These are phyloP conservation scores for Hedya salicella DNA, from an alignment of 2,888 invertebrate genomes.

Conservation along the genomic window DNA sequence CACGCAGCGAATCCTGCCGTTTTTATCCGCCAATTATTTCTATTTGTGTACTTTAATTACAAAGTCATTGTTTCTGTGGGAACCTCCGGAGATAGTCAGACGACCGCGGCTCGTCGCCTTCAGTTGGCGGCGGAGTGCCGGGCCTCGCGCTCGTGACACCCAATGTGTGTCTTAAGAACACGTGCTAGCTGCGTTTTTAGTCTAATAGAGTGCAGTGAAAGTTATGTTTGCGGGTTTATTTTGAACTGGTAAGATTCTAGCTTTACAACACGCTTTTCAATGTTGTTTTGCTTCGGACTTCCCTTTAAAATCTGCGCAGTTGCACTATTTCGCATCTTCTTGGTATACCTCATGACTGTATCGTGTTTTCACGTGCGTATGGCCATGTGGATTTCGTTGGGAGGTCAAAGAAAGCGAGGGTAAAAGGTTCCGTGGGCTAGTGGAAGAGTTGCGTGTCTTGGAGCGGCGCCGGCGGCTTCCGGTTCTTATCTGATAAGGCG, in stretches of 20 bases:
- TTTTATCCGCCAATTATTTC: constrained; percentile 39
- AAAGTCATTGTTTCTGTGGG: constrained; percentile 39
- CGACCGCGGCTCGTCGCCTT: background rate
- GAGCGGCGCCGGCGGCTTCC: constrained; percentile 4
- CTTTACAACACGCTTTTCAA: background rate
- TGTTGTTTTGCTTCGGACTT: background rate
- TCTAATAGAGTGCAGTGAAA: constrained; percentile 34
- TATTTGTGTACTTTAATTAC: constrained; percentile 40
- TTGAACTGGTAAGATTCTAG: constrained; percentile 32
- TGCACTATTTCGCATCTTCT: background rate
- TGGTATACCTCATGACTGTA: background rate
- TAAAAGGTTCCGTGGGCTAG: constrained; percentile 10
- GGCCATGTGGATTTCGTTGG: background rate
- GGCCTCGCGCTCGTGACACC: constrained; percentile 15
- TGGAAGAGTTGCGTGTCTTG: constrained; percentile 7
- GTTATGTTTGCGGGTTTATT: constrained; percentile 27
- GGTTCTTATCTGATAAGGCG: constrained; percentile 15
- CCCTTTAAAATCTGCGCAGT: background rate
- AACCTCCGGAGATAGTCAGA: constrained; percentile 31
- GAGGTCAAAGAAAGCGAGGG: constrained; percentile 25
- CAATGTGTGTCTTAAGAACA: constrained; percentile 4
- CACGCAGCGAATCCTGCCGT: constrained; percentile 40
- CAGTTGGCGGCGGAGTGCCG: constrained; percentile 20
- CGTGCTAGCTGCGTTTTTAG: constrained; percentile 5
- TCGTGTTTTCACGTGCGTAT: constrained; percentile 1